These are phyloP conservation scores for Galaxias olidus DNA, from an alignment of 2,797 vertebrate species.

Conservation along the genomic window DNA sequence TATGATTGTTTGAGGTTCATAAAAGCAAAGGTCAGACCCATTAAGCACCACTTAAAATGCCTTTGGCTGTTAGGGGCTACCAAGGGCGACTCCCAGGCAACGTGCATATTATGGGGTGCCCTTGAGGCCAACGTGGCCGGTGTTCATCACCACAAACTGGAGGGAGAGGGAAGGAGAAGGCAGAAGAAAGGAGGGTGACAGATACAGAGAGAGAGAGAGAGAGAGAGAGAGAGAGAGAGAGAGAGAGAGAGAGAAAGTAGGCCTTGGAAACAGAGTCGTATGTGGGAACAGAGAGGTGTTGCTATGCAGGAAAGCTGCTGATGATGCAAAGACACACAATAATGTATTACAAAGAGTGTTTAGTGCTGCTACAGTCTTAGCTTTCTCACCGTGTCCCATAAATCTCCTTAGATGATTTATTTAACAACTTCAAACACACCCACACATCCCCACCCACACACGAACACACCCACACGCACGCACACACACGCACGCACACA, in stretches of 20 bases:
- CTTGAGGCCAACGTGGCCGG: conserved; percentile 30
- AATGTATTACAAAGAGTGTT: not conserved
- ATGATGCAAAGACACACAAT: not conserved
- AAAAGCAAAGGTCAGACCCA: not conserved
- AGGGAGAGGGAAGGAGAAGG: conserved; percentile 1
- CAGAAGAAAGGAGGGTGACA: not conserved
- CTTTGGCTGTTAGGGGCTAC: conserved; percentile 34
- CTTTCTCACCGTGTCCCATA: too few species aligned
- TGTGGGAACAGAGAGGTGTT: not conserved
- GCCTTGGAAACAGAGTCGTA: too few species aligned
- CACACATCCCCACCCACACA: too few species aligned
- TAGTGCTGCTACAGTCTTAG: not conserved
- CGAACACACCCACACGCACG: too few species aligned
- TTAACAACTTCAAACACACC: too few species aligned
- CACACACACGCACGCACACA: too few species aligned
- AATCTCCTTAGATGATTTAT: too few species aligned
- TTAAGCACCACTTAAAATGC: conserved; percentile 33
- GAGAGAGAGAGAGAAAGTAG: not conserved
- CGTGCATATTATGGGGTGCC: conserved; percentile 43
- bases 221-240: not conserved
- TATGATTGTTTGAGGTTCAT: not conserved
- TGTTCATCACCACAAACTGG: not conserved
- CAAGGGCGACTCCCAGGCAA: conserved; percentile 36
- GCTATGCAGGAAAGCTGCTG: too few species aligned
- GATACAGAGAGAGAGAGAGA: not conserved